Evolutionary conservation across 2,888 invertebrate genomes (phyloP).

Genomic region (Scaptomyza parva): DNA sequence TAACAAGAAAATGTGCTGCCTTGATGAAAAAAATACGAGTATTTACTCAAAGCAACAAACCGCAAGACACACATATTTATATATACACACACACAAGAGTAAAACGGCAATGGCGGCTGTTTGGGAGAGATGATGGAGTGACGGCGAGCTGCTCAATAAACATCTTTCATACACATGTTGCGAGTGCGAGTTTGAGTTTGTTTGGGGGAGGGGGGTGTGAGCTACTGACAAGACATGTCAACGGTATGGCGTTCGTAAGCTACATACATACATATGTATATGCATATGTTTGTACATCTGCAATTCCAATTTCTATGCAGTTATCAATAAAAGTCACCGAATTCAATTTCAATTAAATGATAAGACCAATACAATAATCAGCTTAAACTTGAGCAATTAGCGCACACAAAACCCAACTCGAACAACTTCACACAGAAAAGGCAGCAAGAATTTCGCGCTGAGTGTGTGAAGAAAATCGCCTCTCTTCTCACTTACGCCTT

Average conservation of each 20-base stretch:
- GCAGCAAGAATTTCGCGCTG: conserved; percentile 21
- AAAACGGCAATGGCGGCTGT: conserved; percentile 51
- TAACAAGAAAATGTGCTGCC: conserved; percentile 38
- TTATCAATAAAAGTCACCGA: conserved; percentile 13
- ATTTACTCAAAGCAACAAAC: conserved; percentile 48
- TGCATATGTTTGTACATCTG: conserved; percentile 1
- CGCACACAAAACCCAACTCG: neutral
- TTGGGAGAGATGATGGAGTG: conserved; percentile 40
- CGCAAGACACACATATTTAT: conserved; percentile 25
- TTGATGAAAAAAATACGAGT: conserved; percentile 28
- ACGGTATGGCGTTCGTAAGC: conserved; percentile 48
- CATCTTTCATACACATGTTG: conserved; percentile 63
- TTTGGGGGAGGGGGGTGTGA: neutral
- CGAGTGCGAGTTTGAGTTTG: conserved; percentile 7
- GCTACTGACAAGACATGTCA: conserved; percentile 53
- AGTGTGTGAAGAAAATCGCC: conserved; percentile 17
- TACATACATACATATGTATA: too few species aligned
- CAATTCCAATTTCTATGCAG: conserved; percentile 10
- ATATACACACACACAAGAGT: neutral
- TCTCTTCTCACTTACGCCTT: conserved; percentile 1
- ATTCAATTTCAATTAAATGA: conserved; percentile 43
- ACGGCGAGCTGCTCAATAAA: conserved; percentile 35
- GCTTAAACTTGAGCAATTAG: conserved; percentile 34
- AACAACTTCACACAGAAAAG: conserved; percentile 3
- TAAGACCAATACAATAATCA: conserved; percentile 38